Base-by-base conservation (phyloP, 23 tunicate species). In the Ciona savignyi region DNA sequence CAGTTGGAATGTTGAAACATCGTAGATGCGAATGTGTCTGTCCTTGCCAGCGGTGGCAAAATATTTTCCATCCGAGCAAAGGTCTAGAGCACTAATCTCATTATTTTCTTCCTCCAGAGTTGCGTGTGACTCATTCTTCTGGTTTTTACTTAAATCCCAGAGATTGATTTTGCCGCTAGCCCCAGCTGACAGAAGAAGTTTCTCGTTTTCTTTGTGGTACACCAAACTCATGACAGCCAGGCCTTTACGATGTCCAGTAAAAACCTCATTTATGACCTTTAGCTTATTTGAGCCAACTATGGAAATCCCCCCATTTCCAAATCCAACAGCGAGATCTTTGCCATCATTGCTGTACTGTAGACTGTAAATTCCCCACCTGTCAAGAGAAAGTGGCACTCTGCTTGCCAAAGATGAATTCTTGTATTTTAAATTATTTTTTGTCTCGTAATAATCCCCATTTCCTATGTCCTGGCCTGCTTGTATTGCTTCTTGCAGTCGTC, bases 31-130 rank as follows among this genome's bases (percentile, higher is more conserved):
- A 23, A 88, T 88, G 35, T 82, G 32, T 23, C 96, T 35, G 67
- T 88, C 87, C 66, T 82, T 88, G 2, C 96, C 96, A 34, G 85
- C 84, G 25, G 96, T 88, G 2, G 82, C 96, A 82, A 88, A 88
- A 35, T 66, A 60, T 22, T 48, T 61, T 0, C 87, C 83, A 73
- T 82, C 87, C 3, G 33, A 27, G 35, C 84, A 77, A 34, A 88
- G 32, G 49, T 88, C 96, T 26, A 88, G 80, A 0, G 87, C 80
- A 61, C 81, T 82, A 6, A 88, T 75, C 62, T 88, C 96, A 77
- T 88, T 88, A 23, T 67, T 74, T 28, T 82, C 88, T 67, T 81
- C 87, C 33, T 2, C 34, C 1, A 84, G 20, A 34, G 77, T 30
- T 2, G 35, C 67, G 19, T 32, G 24, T 22, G 87, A 73, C 27